Base-by-base conservation (phyloP, 2,888 invertebrate species). In the Villa cingulata region DNA sequence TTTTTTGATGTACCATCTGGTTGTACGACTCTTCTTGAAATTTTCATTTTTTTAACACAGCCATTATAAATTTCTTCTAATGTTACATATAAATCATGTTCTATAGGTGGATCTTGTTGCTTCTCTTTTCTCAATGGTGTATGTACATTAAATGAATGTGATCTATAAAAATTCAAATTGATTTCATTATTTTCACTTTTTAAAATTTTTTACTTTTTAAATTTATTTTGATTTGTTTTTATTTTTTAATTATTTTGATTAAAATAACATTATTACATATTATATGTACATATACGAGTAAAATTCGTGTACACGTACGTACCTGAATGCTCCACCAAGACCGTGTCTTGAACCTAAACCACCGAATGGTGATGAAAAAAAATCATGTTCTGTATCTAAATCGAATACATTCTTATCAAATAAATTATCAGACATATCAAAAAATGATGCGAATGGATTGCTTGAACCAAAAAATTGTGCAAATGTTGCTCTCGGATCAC, bases 31-130 rank as follows among this genome's bases (percentile, higher is more conserved):
- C 91, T 80, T 54, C 95, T 78, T 32, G 94, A 95, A 58, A 98
- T 98, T 73, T 97, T 98, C 92, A 98, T 96, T 71, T 97, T 97
- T 72, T 97, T 98, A 14, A 89, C 88, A 68, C 92, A 92, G 45
- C 98, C 97, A 58, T 84, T 84, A 48, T 86, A 80, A 58, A 97
- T 91, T 64, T 98, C 97, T 65, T 98, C 97, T 42, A 98, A 68
- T 0, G 86, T 83, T 15, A 95, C 91, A 62, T 88, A 90, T 43
- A 96, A 72, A 66, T 96, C 95, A 70, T 94, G 88, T 65, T 91
- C 90, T 48, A 92, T 86, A 0, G 92, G 81, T 27, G 90, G 86
- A 68, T 92, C 92, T 65, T 92, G 91, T 42, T 80, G 75, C 64
- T 86, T 85, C 64, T 87, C 87, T 58, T 78, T 81, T 56, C 83